Base-by-base conservation (phyloP, 2,797 vertebrate genomes). In the Neoniphon sammara region DNA sequence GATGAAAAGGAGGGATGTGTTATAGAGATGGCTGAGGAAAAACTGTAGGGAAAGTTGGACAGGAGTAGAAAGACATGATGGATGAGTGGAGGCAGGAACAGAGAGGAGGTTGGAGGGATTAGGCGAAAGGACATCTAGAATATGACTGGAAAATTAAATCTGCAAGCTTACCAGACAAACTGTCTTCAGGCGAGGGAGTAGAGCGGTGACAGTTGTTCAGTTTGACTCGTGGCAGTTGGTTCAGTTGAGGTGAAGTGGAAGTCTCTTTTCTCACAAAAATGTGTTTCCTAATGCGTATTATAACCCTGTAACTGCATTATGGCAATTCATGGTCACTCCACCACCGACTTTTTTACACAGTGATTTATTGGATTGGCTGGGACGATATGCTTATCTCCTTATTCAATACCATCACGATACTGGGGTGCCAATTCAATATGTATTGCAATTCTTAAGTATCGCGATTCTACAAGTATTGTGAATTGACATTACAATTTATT, bases 61-160 rank as follows among this genome's bases (percentile, higher is more conserved):
- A 36, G 49, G 21, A 53, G 34, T 10, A 68, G 34, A 74, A 52
- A 66, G 62, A n/a, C 55, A 39, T 68, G 57, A 73, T 52, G 30
- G 53, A 73, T 57, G 60, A 31, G 27, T 25, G 47, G 20, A 20
- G 62, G 54, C 44, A 27, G 18, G 50, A 23, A 66, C 52, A 65
- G 46, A 66, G 36, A 15, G 8, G 7, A 10, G 9, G 17, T 31
- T 70, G 0, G 46, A 73, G 53, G 1, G 17, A 17, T 59, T 49
- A 56, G 8, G 80, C 42, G 36, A 62, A 30, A 1, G 0, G 27
- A 65, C 8, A 25, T 58, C 49, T 20, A 39, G 9, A 70, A n/a
- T 49, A 54, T 50, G 14, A 75, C 30, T 31, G 34, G 25, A 44
- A 55, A 52, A 50, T 62, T 18, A 4, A 21, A 70, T 63, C 39